Conservation (phyloP, 2,113 vertebrate species). For the Nothocercus julius region DNA sequence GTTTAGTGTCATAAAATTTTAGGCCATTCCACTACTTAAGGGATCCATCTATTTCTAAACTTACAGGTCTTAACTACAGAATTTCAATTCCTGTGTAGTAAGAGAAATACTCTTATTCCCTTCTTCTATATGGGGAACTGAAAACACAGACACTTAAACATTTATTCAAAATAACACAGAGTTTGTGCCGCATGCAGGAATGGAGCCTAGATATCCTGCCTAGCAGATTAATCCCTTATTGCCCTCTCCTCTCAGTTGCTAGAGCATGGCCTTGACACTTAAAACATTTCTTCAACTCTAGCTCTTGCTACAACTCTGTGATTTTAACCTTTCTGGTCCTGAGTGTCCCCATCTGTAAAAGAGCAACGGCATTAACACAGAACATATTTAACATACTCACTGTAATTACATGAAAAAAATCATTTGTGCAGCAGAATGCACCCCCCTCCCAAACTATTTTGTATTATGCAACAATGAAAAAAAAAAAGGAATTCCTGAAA, state of each 20-base stretch:
- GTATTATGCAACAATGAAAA: rapidly evolving
- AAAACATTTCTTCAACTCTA: background rate
- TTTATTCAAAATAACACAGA: background rate
- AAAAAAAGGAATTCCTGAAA: background rate
- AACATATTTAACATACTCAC: background rate
- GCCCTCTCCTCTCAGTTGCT: background rate
- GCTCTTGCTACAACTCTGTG: background rate
- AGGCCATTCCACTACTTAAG: background rate
- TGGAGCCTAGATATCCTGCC: background rate
- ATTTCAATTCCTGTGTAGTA: background rate
- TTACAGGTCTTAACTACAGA: background rate
- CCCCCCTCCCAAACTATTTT: background rate
- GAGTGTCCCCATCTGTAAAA: background rate
- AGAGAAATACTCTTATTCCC: background rate
- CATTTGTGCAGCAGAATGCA: background rate
- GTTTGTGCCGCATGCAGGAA: background rate
- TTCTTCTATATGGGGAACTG: background rate
- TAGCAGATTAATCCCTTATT: background rate
- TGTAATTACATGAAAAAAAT: background rate
- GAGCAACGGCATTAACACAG: background rate
- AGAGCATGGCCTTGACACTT: background rate
- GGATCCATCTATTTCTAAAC: background rate
- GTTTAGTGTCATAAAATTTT: background rate
- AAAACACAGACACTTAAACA: background rate
- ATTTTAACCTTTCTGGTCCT: background rate